These are phyloP conservation scores for Callyntrura guangdongensis DNA, from an alignment of 2,888 invertebrate species.

Conservation along the genomic window DNA sequence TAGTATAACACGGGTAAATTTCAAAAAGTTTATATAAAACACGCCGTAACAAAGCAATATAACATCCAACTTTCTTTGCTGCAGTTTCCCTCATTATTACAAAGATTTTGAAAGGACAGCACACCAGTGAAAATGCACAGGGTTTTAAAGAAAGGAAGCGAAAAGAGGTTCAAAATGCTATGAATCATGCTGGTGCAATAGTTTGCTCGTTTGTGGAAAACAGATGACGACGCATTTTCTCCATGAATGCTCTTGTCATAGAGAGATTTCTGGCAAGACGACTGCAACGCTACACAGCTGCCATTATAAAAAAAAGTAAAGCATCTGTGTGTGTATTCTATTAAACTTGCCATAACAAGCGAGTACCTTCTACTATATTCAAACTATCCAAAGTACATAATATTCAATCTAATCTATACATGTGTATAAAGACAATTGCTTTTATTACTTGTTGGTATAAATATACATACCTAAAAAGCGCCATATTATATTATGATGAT, in stretches of 20 bases:
- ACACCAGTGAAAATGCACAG: no score
- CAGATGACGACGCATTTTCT: conserved; percentile 76
- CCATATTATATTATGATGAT: conserved; percentile 37
- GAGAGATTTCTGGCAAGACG: conserved; percentile 13
- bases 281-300: neutral
- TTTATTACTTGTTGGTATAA: conserved; percentile 15
- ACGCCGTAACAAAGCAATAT: no score
- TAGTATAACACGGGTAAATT: no score
- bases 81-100: no score
- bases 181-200: conserved; percentile 70
- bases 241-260: conserved; percentile 41
- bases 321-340: conserved; percentile 40
- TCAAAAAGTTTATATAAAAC: no score
- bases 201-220: conserved; percentile 77
- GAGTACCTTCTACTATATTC: neutral
- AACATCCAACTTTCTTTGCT: no score
- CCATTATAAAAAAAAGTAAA: conserved; percentile 25
- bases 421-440: conserved; percentile 36
- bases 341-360: neutral
- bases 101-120: no score
- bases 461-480: no score
- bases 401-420: no score
- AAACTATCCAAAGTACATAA: neutral
- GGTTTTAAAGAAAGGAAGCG: no score
- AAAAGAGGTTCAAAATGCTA: conserved; percentile 49